These are phyloP conservation scores for Octopus sinensis DNA, from an alignment of 1,140 invertebrate genomes.

Conservation along the genomic window DNA sequence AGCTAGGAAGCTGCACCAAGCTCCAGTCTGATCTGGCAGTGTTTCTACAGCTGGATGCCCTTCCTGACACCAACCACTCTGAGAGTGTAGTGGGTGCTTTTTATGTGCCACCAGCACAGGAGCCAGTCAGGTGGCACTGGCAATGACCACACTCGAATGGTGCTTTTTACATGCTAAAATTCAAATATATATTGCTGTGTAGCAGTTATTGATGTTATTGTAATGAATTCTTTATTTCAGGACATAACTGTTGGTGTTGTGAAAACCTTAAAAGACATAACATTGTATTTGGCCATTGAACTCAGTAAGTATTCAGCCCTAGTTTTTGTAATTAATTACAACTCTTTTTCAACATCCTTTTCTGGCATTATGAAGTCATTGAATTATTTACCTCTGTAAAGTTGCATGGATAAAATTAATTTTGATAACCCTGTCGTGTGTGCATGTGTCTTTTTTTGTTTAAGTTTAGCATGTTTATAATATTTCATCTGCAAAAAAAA, in stretches of 20 bases:
- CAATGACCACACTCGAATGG: background rate
- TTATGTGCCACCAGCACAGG: background rate
- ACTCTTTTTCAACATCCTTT: background rate
- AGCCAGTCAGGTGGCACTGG: background rate
- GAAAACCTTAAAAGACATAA: background rate
- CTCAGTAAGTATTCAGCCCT: background rate
- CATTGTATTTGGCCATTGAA: background rate
- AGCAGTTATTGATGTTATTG: background rate
- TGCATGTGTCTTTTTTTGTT: background rate
- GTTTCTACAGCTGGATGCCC: too few relatives aligned
- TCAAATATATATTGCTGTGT: background rate
- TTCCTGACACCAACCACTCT: too few relatives aligned
- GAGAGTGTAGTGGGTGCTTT: too few relatives aligned
- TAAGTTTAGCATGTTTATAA: background rate
- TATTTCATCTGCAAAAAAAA: background rate
- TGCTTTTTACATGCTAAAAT: background rate
- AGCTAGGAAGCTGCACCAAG: too few relatives aligned
- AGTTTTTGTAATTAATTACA: background rate
- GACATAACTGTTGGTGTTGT: background rate
- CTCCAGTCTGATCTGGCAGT: too few relatives aligned
- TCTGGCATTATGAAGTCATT: background rate
- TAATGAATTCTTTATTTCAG: background rate
- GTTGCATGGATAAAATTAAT: background rate
- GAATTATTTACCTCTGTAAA: background rate
- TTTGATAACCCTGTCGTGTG: background rate